These are phyloP conservation scores for Amphiprion ocellaris DNA, from an alignment of 2,113 vertebrate genomes.

Conservation along the genomic window DNA sequence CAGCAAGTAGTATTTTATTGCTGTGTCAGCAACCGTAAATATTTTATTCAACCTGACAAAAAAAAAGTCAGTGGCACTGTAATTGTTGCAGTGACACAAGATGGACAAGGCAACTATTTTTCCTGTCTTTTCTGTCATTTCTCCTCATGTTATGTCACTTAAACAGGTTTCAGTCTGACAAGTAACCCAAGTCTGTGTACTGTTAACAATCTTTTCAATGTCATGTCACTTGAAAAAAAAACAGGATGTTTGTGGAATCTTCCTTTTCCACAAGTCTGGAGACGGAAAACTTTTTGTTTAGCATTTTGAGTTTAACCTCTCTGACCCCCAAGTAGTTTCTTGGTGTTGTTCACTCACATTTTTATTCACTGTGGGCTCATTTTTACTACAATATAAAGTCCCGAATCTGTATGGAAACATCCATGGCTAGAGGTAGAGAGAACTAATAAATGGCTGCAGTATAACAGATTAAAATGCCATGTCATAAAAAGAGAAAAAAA, in stretches of 20 bases:
- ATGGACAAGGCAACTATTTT: neutral
- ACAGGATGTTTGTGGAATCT: neutral
- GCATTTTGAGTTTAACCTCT: neutral
- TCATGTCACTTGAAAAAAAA: neutral
- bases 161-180: neutral
- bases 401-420: too few species aligned
- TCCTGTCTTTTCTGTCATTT: neutral
- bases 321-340: too few species aligned
- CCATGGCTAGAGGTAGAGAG: too few species aligned
- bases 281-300: conserved; percentile 4
- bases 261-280: neutral
- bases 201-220: neutral
- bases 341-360: too few species aligned
- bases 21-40: neutral
- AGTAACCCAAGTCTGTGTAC: neutral
- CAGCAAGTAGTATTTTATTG: neutral
- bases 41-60: neutral
- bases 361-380: too few species aligned
- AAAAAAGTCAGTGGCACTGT: neutral
- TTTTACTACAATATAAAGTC: too few species aligned
- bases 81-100: neutral
- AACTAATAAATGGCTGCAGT: too few species aligned
- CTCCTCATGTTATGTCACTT: neutral
- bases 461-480: too few species aligned
- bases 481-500: too few species aligned